Percentiles rank a stretch among this genome's conserved stretches.
Conservation (phyloP, 2,888 invertebrate genomes). For the Dryococelus australis region DNA sequence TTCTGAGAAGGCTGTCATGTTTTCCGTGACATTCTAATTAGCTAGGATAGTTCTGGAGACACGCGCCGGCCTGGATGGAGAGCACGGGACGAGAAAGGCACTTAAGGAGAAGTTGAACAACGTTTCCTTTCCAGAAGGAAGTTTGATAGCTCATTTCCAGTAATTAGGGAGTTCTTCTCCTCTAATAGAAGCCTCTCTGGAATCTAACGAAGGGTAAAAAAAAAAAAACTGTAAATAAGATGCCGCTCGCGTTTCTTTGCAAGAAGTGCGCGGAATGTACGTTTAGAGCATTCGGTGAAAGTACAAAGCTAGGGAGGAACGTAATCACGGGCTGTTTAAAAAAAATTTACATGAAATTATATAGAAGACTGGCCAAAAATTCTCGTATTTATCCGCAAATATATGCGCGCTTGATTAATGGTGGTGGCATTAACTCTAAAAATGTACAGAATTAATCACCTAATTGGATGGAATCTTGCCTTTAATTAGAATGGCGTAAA, state of each 20-base stretch:
- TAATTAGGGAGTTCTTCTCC: background rate
- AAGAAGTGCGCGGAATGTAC: background rate
- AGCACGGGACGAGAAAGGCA: background rate
- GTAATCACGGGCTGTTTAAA: too few relatives aligned
- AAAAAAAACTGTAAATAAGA: background rate
- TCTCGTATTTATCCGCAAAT: too few relatives aligned
- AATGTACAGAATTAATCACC: too few relatives aligned
- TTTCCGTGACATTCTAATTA: conserved; percentile 1
- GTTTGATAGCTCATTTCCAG: background rate
- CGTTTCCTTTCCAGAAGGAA: background rate
- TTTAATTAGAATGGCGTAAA: too few relatives aligned
- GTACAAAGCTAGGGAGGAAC: too few relatives aligned
- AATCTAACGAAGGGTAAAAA: background rate
- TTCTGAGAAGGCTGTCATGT: background rate
- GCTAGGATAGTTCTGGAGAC: background rate
- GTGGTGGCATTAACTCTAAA: too few relatives aligned
- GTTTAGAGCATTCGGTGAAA: too few relatives aligned
- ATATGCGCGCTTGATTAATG: too few relatives aligned
- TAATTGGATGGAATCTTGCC: too few relatives aligned
- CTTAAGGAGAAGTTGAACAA: background rate
- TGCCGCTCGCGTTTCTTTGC: background rate
- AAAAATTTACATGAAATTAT: too few relatives aligned
- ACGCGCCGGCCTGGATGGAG: background rate
- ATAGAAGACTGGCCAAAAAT: too few relatives aligned
- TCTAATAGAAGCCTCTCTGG: background rate